Base-by-base conservation (phyloP, 2,797 vertebrate genomes). In the Cetoscarus ocellatus region DNA sequence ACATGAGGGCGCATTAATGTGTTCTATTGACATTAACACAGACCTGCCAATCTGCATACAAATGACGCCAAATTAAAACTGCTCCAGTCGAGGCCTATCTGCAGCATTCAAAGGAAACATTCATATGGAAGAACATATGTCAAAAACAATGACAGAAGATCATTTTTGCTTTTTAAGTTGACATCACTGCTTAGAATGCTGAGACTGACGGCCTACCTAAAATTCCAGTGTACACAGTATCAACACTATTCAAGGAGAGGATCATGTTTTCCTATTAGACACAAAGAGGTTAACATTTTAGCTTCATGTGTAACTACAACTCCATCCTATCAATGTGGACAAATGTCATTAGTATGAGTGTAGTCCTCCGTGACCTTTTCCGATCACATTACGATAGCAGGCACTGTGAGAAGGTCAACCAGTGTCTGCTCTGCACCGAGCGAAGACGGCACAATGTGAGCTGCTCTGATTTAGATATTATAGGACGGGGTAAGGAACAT, bases 1-100 rank as follows among this genome's bases (percentile, higher is more conserved):
- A 76, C 75, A 83, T 91, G 87, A 81, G 75, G 80, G 45, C 0
- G 73, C 91, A 94, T 94, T 93, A 93, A 94, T 90, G 73, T 68
- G 51, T 73, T 75, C 54, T 79, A 86, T 82, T 85, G 84, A 85
- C 79, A 79, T 79, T 73, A 79, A 73, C 63, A 18, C 48, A 63
- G 56, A 79, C 36, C n/a, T 40, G 38, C 52, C 50, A 75, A 83
- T 80, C 70, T 75, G 83, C 71, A 90, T 84, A 80, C 80, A 85
- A 79, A 88, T 78, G 45, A 58, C n/a, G 19, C 35, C 50, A 38
- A 52, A 52, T 63, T 59, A 62, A 64, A 27, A n/a, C 57, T 7
- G 55, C 11, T 59, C 57, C 19, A 56, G 3, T 36, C 14, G 1
- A 52, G n/a, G 14, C 15, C 34, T 15, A 48, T 44, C 48, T 38